Percentiles rank a stretch among this genome's conserved stretches.
Conservation (phyloP, 2,797 vertebrate genomes). For the Nyctibius grandis region DNA sequence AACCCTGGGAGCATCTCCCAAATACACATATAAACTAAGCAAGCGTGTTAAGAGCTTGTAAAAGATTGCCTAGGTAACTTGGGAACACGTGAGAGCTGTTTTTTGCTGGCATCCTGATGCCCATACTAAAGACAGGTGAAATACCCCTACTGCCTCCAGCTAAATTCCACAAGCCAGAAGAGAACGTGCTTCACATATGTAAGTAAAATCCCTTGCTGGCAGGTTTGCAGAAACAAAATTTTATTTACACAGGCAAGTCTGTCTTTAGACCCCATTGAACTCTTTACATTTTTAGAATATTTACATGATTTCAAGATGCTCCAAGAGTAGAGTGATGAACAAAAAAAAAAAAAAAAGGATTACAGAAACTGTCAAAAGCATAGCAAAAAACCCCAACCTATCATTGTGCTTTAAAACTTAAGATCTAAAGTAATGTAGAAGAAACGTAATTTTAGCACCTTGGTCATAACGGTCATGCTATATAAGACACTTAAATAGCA, state of each 20-base stretch:
- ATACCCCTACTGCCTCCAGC: background rate
- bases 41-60: background rate
- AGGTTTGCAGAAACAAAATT: conserved; percentile 69
- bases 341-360: conserved; percentile 9
- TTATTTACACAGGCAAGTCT: conserved; percentile 73
- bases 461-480: conserved; percentile 73
- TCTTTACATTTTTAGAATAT: conserved; percentile 75
- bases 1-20: background rate
- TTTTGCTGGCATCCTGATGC: background rate
- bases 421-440: conserved; percentile 64
- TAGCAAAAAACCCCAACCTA: conserved; percentile 66
- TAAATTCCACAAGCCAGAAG: conserved; percentile 32
- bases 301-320: conserved; percentile 71
- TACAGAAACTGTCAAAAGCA: conserved; percentile 68
- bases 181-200: background rate
- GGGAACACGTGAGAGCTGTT: background rate
- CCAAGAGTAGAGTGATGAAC: conserved; percentile 31
- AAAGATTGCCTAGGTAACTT: background rate
- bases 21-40: background rate
- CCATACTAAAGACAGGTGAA: background rate
- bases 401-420: conserved; percentile 73
- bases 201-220: conserved; percentile 49
- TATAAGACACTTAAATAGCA: conserved; percentile 68
- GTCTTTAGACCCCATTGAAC: conserved; percentile 62
- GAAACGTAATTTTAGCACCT: conserved; percentile 74